Percentiles rank a stretch among this genome's conserved stretches.
Evolutionary conservation across 2,888 invertebrate genomes (phyloP).

Genomic region (Mactromeris polynyma): DNA sequence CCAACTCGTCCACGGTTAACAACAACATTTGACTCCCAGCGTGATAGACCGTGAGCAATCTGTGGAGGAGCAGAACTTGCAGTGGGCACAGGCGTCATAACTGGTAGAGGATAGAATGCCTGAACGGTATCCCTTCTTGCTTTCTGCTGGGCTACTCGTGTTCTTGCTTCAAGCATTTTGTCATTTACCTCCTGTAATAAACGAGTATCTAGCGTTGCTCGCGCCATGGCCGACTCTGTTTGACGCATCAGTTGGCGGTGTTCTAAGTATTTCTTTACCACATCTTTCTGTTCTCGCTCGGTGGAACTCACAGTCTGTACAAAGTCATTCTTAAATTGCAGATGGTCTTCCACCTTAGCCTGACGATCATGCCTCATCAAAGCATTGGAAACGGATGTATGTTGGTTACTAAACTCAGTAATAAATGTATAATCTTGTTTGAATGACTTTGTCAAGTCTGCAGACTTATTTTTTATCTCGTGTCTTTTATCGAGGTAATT

Average conservation of each 20-base stretch:
- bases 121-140: constrained; percentile 78
- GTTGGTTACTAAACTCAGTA: constrained; percentile 85
- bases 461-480: constrained; percentile 76
- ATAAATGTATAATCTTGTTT: constrained; percentile 82
- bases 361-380: constrained; percentile 85
- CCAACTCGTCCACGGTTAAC: constrained; percentile 76
- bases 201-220: constrained; percentile 82
- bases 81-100: constrained; percentile 70
- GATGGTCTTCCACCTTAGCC: constrained; percentile 79
- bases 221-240: constrained; percentile 83
- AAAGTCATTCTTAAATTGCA: constrained; percentile 68
- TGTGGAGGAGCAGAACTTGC: constrained; percentile 64
- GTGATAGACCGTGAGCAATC: constrained; percentile 71
- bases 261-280: constrained; percentile 85
- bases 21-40: constrained; percentile 75
- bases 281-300: constrained; percentile 82
- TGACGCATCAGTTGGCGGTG: constrained; percentile 85
- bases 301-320: constrained; percentile 72
- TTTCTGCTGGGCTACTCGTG: constrained; percentile 83
- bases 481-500: constrained; percentile 80
- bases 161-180: constrained; percentile 80
- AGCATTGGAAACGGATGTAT: constrained; percentile 86
- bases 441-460: constrained; percentile 73
- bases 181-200: constrained; percentile 85
- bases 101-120: constrained; percentile 81